Percentiles rank a stretch among this genome's conserved stretches.
phyloP scores from a whole-genome alignment of 2,113 vertebrate species.

The Sakesphorus luctuosus region DNA sequence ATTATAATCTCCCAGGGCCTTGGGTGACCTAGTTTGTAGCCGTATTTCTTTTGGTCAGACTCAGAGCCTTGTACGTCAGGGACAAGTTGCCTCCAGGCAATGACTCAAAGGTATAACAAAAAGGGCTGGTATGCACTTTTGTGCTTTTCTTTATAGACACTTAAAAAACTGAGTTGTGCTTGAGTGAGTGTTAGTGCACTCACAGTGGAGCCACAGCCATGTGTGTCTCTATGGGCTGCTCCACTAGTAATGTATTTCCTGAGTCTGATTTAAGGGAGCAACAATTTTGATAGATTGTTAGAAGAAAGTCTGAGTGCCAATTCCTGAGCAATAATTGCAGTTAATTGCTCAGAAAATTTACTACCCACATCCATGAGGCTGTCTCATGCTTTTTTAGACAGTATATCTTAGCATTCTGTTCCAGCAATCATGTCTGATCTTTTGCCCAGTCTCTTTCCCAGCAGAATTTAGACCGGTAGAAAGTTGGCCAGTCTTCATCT shows the following conservation, averaged over 20 bases:
- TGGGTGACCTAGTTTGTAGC: neutral
- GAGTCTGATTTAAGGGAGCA: neutral
- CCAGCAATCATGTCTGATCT: neutral
- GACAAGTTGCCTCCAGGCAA: neutral
- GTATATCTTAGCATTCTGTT: neutral
- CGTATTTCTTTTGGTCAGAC: neutral
- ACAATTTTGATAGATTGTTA: neutral
- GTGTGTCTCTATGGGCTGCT: neutral
- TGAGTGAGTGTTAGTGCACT: neutral
- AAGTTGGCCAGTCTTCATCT: neutral
- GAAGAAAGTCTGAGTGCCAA: neutral
- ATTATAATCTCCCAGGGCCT: neutral
- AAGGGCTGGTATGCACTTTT: neutral
- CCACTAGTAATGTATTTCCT: neutral
- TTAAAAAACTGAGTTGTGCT: neutral
- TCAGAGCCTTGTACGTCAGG: neutral
- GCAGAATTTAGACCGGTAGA: neutral
- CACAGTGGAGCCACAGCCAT: neutral
- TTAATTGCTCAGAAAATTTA: neutral
- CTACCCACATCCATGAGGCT: neutral
- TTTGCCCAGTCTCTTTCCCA: neutral
- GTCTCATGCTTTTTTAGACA: neutral
- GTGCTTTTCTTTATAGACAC: neutral
- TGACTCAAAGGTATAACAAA: neutral
- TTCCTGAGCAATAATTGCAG: neutral